Base-by-base conservation (phyloP, 2,797 vertebrate genomes). In the Todus mexicanus region DNA sequence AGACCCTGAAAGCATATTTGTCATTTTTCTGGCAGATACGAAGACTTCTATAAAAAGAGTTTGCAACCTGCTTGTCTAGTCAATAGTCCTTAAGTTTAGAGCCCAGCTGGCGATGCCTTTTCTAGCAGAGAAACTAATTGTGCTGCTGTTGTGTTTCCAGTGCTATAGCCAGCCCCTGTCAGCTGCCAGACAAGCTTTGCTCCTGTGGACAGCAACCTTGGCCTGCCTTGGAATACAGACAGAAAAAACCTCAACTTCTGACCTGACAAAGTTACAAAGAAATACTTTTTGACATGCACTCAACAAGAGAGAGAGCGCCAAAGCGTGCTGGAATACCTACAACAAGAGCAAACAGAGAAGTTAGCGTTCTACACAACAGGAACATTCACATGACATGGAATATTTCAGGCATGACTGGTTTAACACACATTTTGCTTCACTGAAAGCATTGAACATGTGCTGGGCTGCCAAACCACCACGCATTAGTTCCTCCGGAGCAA, bases 121-220 rank as follows among this genome's bases (percentile, higher is more conserved):
- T 27, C 48, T 51, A 53, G 25, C 15, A 74, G 79, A 40, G 8
- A 70, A 81, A 25, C 31, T 27, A n/a, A 35, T 56, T 1, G 1
- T 21, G 19, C 43, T 80, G 63, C n/a, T 61, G 42, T 8, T 33
- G 6, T 27, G 25, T 31, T 80, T 56, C 22, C 53, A 66, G 33
- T 9, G 15, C 33, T 31, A 20, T 10, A 22, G 2, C 19, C 45
- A 26, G 31, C 13, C 31, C 17, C 40, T 23, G 10, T 7, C 61
- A 29, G 29, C 37, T 5, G 4, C 22, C 79, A 59, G 23, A 4
- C 13, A 13, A 73, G 3, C 50, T 40, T 27, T 50, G 38, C 53
- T 57, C 40, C 64, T 47, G 5, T 0, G 10, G n/a, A 42, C 22
- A 72, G 6, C 1, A 3, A 29, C 29, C 9, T 0, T 21, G 19